phyloP scores from a whole-genome alignment of 1,140 invertebrate genomes.

The Danaus plexippus region DNA sequence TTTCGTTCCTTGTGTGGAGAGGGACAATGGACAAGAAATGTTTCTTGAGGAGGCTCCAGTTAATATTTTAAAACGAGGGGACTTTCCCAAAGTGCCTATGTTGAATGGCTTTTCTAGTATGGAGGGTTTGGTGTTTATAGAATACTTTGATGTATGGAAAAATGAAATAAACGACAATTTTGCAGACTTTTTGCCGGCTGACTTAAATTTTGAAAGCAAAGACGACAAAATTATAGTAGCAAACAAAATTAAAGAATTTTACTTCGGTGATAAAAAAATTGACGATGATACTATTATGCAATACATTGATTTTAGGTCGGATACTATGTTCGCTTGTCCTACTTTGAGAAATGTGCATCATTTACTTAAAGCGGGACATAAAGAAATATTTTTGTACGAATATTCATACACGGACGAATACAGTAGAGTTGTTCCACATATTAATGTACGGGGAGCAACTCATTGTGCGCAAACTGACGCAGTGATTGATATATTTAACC shows the following conservation, averaged over 20 bases:
- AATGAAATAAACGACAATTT: slow-evolving; percentile 46
- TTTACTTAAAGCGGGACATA: slow-evolving; percentile 29
- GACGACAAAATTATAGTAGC: slow-evolving; percentile 25
- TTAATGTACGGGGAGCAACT: slow-evolving; percentile 16
- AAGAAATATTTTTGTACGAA: slow-evolving; percentile 43
- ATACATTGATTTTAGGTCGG: slow-evolving; percentile 42
- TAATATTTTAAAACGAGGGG: slow-evolving; percentile 36
- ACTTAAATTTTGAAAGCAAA: slow-evolving; percentile 33
- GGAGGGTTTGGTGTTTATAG: slow-evolving; percentile 36
- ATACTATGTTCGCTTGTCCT: slow-evolving; percentile 36
- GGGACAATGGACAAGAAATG: slow-evolving; percentile 32
- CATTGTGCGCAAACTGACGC: slow-evolving; percentile 18
- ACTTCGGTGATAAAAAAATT: slow-evolving; percentile 29
- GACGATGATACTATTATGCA: slow-evolving; percentile 27
- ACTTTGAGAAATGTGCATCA: slow-evolving; percentile 29
- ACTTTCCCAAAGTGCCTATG: slow-evolving; percentile 39
- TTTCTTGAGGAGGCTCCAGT: slow-evolving; percentile 38
- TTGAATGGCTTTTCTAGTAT: slow-evolving; percentile 41
- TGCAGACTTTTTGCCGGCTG: slow-evolving; percentile 38
- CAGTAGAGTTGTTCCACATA: slow-evolving; percentile 26
- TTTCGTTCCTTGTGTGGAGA: slow-evolving; percentile 46
- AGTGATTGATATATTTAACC: slow-evolving; percentile 13
- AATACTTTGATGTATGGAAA: slow-evolving; percentile 34
- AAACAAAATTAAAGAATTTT: slow-evolving; percentile 29
- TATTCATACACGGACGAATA: slow-evolving; percentile 33